Conservation (phyloP, 1,140 invertebrate species). For the Ooceraea biroi region DNA sequence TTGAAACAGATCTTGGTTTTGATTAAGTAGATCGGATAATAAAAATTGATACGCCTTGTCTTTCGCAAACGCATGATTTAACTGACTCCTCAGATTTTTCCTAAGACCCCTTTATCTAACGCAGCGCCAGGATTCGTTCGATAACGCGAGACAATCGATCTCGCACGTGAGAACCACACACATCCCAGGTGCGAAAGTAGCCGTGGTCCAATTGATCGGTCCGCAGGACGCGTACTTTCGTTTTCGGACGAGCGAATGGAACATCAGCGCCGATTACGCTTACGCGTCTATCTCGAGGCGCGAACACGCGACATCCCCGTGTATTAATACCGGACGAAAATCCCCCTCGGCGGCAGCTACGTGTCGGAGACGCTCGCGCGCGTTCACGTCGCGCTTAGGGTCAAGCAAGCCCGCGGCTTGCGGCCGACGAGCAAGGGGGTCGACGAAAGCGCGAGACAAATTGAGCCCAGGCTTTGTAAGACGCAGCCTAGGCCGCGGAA, state of each 20-base stretch:
- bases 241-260: not conserved
- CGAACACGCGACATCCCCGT: constrained; percentile 3
- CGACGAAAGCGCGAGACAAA: constrained; percentile 66
- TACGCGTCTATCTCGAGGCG: not conserved
- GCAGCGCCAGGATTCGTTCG: too few relatives aligned
- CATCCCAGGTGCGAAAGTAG: too few relatives aligned
- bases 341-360: not conserved
- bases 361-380: too few relatives aligned
- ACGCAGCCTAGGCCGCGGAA: constrained; percentile 24
- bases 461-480: constrained; percentile 60
- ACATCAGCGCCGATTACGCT: constrained; percentile 13
- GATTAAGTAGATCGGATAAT: too few relatives aligned
- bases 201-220: not conserved
- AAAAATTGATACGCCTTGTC: too few relatives aligned
- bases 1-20: too few relatives aligned
- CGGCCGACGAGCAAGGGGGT: not conserved
- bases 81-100: too few relatives aligned
- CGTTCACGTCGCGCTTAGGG: constrained; percentile 21
- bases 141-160: not conserved
- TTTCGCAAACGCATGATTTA: too few relatives aligned
- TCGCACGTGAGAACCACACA: not conserved
- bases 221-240: not conserved
- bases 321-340: constrained; percentile 53
- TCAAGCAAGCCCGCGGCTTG: not conserved
- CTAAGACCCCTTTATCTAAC: too few relatives aligned